These are phyloP conservation scores for Anthopleura sola DNA, from an alignment of 64 coral and sea anemone genomes.

Conservation along the genomic window DNA sequence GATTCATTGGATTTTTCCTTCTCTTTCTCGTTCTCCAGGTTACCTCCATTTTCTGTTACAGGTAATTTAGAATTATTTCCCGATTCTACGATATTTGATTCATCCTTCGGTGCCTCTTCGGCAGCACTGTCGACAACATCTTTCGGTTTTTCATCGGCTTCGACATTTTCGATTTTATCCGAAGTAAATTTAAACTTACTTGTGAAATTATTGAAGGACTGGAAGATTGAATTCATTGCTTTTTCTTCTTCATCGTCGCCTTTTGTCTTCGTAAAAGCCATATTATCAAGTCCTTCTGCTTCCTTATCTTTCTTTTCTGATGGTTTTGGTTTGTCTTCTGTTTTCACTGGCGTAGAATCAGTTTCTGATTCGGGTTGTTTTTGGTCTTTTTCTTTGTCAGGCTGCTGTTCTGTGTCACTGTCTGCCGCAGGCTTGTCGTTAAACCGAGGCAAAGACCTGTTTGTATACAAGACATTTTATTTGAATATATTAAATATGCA, in stretches of 20 bases:
- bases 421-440: neutral
- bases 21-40: neutral
- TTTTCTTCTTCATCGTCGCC: constrained; percentile 2
- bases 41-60: neutral
- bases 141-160: neutral
- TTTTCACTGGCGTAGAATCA: neutral
- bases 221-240: neutral
- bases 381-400: neutral
- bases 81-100: neutral
- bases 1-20: neutral
- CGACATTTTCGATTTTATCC: neutral
- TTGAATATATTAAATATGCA: no score
- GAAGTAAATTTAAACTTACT: constrained; percentile 3
- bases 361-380: neutral
- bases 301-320: neutral
- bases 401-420: neutral
- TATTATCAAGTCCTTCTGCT: neutral
- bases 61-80: neutral
- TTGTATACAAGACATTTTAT: no score
- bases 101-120: neutral
- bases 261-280: neutral
- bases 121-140: neutral
- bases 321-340: neutral
- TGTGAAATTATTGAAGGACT: constrained; percentile 20
- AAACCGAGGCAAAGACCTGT: constrained; percentile 3